Base-by-base conservation (phyloP, 2,888 invertebrate genomes). In the Agrilus biguttatus region DNA sequence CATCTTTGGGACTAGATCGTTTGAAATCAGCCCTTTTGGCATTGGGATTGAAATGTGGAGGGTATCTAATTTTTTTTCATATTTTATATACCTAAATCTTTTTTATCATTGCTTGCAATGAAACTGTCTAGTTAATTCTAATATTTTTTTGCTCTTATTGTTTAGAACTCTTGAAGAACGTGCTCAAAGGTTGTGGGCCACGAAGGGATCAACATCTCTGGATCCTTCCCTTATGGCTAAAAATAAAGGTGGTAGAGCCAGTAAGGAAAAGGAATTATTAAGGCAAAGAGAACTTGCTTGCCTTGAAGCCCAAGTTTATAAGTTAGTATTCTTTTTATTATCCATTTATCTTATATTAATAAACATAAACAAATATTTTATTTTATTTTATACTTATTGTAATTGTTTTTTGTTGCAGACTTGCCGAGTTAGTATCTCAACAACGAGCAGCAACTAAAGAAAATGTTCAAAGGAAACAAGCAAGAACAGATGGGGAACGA, bases 381-480 rank as follows among this genome's bases (percentile, higher is more conserved):
- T 6, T 21, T 21, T 3, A 21, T 39, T 39, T 19, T 10, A 28
- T 28, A 28, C 28, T 28, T 28, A 17, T 4, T 17, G 17, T 17
- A 17, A 17, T 17, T 17, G 7, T 10, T 2, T 10, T 21, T 21
- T 28, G 10, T 36, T 42, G 10, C 51, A 78, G 82, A 60, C 78
- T 93, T 47, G 81, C 89, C 0, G 89, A 89, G 53, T 68, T 90
- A 42, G 77, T 95, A 1, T 77, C 84, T 28, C 80, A 85, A 47
- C 92, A 96, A 54, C 75, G 97, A 37, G 75, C 79, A 4, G 82
- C 92, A 0, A 97, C 97, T 0, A 89, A 92, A 57, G 98, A 99
- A 68, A 98, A 99, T 66, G 97, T 98, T 4, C 96, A 97, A 58
- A 77, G 98, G 2, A 93, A 97, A 56, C 98, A 98, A 60, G 97